A percentile compares a stretch with the other conserved stretches of the same genome.
Conservation (phyloP, 2,888 invertebrate species). For the Eristalis pertinax region DNA sequence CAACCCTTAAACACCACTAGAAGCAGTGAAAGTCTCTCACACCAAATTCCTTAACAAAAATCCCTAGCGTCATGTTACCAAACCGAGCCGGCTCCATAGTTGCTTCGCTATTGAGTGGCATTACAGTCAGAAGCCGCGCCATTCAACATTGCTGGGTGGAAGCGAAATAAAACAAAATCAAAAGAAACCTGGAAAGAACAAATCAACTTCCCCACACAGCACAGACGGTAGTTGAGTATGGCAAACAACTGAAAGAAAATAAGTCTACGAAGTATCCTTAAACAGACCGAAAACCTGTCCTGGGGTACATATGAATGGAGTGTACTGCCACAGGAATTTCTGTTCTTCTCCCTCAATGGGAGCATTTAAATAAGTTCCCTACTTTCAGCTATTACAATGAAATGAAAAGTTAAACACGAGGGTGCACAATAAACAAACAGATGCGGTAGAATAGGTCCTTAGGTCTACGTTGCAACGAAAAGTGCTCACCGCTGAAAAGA, state of each 20-base stretch:
- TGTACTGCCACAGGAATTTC: neutral
- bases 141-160: constrained; percentile 8
- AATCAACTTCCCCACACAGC: constrained; percentile 1
- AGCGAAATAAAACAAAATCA: constrained; percentile 9
- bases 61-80: neutral
- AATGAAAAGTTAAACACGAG: constrained; percentile 14
- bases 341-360: neutral
- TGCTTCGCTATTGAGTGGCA: constrained; percentile 23
- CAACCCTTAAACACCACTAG: constrained; percentile 34
- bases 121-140: constrained; percentile 22
- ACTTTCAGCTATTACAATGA: constrained; percentile 9
- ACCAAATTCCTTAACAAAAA: constrained; percentile 9
- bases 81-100: constrained; percentile 16
- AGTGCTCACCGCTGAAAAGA: neutral
- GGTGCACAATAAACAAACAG: constrained; percentile 1
- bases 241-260: constrained; percentile 2
- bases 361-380: constrained; percentile 23
- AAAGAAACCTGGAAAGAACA: constrained; percentile 16
- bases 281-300: neutral
- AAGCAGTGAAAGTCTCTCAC: constrained; percentile 16
- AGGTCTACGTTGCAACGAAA: neutral
- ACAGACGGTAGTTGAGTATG: neutral
- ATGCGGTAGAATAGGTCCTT: neutral
- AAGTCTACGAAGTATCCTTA: neutral
- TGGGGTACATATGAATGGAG: constrained; percentile 7